These are phyloP conservation scores for Drosophila aldrichi DNA, from an alignment of 2,888 invertebrate species.

Conservation along the genomic window DNA sequence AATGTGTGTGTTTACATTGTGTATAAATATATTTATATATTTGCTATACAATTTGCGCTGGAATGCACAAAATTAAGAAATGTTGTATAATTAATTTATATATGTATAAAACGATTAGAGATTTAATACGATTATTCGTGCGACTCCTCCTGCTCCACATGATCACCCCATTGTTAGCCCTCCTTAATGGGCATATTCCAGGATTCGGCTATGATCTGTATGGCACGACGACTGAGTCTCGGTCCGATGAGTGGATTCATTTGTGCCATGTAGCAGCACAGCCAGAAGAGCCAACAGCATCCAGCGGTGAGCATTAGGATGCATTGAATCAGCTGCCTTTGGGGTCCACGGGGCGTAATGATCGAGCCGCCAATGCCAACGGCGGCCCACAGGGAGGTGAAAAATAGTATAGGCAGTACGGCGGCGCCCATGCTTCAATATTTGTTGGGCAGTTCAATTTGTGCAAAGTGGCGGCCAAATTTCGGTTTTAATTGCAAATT, in stretches of 20 bases:
- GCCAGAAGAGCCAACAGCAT: conserved; percentile 96
- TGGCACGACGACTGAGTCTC: conserved; percentile 89
- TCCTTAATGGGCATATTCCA: conserved; percentile 87
- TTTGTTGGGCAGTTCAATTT: not conserved
- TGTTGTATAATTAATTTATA: conserved; percentile 24
- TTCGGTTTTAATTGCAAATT: conserved; percentile 12
- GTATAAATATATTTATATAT: conserved; percentile 13
- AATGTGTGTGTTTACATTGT: conserved; percentile 8
- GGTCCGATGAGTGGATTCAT: conserved; percentile 97
- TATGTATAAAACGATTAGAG: conserved; percentile 20
- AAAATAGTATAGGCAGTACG: conserved; percentile 91
- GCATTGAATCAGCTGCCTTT: conserved; percentile 95
- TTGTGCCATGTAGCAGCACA: conserved; percentile 96
- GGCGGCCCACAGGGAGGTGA: conserved; percentile 94
- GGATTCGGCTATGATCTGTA: conserved; percentile 91
- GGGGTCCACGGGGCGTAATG: conserved; percentile 95
- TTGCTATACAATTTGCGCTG: conserved; percentile 33
- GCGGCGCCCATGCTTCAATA: conserved; percentile 89
- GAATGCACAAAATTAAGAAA: conserved; percentile 49
- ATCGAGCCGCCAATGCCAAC: conserved; percentile 95
- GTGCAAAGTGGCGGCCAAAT: not conserved
- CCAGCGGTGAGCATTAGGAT: conserved; percentile 94
- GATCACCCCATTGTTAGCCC: conserved; percentile 19
- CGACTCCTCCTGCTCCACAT: not conserved
- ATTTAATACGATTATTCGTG: conserved; percentile 31